These are phyloP conservation scores for Limnephilus marmoratus DNA, from an alignment of 2,888 invertebrate genomes.

Conservation along the genomic window DNA sequence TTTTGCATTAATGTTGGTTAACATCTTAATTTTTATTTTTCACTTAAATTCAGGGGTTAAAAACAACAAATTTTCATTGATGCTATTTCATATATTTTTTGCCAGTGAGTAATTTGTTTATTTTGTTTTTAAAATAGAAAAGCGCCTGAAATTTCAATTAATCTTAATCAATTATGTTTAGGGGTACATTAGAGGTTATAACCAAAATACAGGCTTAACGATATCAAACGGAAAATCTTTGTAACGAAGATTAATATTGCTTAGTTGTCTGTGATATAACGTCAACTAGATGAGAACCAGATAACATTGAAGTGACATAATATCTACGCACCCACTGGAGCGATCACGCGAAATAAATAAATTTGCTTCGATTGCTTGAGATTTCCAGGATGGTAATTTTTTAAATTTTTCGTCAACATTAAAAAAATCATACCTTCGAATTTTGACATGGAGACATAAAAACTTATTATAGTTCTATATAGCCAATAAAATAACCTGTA, in stretches of 20 bases:
- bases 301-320: background rate
- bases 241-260: constrained; percentile 43
- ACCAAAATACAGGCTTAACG: constrained; percentile 35
- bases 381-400: too few species aligned
- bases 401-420: too few species aligned
- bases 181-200: constrained; percentile 14
- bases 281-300: background rate
- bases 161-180: constrained; percentile 38
- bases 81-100: background rate
- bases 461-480: too few species aligned
- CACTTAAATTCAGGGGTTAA: background rate
- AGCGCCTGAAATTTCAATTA: background rate
- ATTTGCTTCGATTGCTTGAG: too few species aligned
- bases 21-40: too few species aligned
- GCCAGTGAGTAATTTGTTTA: background rate
- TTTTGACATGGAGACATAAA: too few species aligned
- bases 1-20: background rate
- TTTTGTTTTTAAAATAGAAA: background rate
- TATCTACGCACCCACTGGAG: too few species aligned
- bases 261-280: background rate
- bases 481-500: too few species aligned
- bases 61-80: background rate
- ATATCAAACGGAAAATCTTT: constrained; percentile 23
- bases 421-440: too few species aligned
- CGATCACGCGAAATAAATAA: too few species aligned